Evolutionary conservation across 2,888 invertebrate genomes (phyloP).

Genomic region (Escarpia spicata): DNA sequence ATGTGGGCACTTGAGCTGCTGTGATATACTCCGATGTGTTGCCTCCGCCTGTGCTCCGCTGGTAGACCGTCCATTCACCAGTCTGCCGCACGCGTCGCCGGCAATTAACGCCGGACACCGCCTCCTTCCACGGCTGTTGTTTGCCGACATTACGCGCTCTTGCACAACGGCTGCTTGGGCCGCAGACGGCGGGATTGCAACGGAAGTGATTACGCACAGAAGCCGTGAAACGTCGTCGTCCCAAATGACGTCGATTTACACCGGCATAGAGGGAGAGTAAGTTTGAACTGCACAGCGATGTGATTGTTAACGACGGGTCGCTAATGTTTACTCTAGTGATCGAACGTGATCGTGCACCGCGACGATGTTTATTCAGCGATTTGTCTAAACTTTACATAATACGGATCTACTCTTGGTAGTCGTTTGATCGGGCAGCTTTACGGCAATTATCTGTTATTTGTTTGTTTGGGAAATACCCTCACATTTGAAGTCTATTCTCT

Average conservation of each 20-base stretch:
- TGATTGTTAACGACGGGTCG: not conserved
- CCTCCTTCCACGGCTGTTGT: not conserved
- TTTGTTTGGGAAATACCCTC: not conserved
- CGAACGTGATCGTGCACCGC: not conserved
- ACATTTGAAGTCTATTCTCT: not conserved
- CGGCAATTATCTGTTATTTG: not conserved
- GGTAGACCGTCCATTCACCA: not conserved
- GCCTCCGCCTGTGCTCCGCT: not conserved
- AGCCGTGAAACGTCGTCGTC: not conserved
- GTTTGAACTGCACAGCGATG: not conserved
- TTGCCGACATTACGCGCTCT: not conserved
- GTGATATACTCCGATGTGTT: not conserved
- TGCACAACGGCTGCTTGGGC: not conserved
- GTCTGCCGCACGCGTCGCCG: not conserved
- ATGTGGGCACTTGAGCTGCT: not conserved
- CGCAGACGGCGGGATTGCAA: not conserved
- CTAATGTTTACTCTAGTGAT: not conserved
- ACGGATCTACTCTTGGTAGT: not conserved
- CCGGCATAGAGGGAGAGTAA: not conserved
- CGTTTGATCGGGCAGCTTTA: not conserved
- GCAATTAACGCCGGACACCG: not conserved
- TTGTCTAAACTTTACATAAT: not conserved
- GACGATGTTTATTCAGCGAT: not conserved
- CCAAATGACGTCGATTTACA: not conserved
- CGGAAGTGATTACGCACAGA: constrained; percentile 16